A percentile compares a stretch with the other conserved stretches of the same genome.
These are phyloP conservation scores for Etheostoma nigrum DNA, from an alignment of 2,797 vertebrate species.

Conservation along the genomic window DNA sequence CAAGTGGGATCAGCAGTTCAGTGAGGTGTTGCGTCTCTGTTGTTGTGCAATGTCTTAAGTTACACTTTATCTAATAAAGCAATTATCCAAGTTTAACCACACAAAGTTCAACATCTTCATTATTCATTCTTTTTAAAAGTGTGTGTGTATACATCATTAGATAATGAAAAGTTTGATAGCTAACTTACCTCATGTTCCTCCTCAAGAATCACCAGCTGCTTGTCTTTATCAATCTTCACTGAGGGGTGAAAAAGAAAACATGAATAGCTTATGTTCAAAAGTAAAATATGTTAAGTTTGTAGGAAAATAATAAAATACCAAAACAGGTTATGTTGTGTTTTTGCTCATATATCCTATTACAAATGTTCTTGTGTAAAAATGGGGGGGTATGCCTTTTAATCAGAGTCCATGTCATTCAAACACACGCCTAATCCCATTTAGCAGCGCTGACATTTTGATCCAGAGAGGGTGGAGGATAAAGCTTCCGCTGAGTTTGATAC, in stretches of 20 bases:
- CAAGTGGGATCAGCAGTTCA: neutral
- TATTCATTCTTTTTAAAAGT: neutral
- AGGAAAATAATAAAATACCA: neutral
- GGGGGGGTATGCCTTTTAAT: neutral
- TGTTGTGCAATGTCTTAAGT: neutral
- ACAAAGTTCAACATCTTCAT: neutral
- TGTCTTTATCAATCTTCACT: conserved; percentile 89
- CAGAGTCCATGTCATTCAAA: conserved; percentile 6
- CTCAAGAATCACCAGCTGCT: conserved; percentile 86
- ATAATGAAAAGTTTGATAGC: neutral
- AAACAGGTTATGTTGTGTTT: no score
- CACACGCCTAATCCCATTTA: conserved; percentile 43
- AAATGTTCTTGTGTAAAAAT: neutral
- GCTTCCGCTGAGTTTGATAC: conserved; percentile 28
- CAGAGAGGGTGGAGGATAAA: conserved; percentile 35
- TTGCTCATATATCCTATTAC: neutral
- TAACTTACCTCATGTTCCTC: conserved; percentile 84
- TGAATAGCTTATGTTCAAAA: neutral
- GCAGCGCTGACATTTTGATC: conserved; percentile 47
- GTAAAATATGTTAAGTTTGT: neutral
- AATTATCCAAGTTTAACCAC: neutral
- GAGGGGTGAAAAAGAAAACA: conserved; percentile 26
- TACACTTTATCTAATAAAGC: conserved; percentile 9
- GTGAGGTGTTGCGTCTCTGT: neutral
- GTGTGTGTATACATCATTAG: neutral